Evolutionary conservation across 2,797 vertebrate genomes (phyloP), one percentile per base, ranked within the genome.

Genomic region (Toxotes lorentzi): DNA sequence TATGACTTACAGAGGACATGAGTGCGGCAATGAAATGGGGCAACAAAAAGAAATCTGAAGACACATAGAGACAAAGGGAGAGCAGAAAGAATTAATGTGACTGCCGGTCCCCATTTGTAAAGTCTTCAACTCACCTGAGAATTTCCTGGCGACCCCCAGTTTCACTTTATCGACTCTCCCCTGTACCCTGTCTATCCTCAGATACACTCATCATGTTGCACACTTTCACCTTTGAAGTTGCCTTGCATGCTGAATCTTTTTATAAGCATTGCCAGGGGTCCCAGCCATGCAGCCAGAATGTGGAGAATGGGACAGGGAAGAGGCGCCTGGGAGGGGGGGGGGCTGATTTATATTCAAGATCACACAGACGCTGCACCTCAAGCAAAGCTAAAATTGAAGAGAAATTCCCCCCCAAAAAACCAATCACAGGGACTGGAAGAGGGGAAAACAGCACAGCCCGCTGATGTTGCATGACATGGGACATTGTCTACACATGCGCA

Each of bases 211-310:
- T 83, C 84, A 67, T 35, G 70, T 64, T 73, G 73, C 83, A 84
- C 83, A 84, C 86, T 83, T 86, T 81, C 76, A 89, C 81, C 91
- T 95, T 95, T 94, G 93, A 94, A 95, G 94, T 93, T 86, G 60
- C 76, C 66, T 78, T 56, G 88, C 85, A 71, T 79, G 82, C 81
- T 72, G 82, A 90, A 93, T 90, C 82, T 91, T 82, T 92, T 91
- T 75, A 88, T 54, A 83, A 81, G 82, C 82, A 85, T 24, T 79
- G 88, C 88, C 86, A 90, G 87, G 61, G 85, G 86, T 91, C 86
- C 87, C 81, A 83, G 86, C 64, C 83, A 78, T 64, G 79, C 89
- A 86, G 66, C 73, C 86, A 74, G 71, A 78, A 82, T 62, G 50
- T 61, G 61, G 82, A 78, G 89, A 87, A 85, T 76, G 81, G 84